Conservation (phyloP, 1,140 invertebrate species). For the Drosophila subobscura region DNA sequence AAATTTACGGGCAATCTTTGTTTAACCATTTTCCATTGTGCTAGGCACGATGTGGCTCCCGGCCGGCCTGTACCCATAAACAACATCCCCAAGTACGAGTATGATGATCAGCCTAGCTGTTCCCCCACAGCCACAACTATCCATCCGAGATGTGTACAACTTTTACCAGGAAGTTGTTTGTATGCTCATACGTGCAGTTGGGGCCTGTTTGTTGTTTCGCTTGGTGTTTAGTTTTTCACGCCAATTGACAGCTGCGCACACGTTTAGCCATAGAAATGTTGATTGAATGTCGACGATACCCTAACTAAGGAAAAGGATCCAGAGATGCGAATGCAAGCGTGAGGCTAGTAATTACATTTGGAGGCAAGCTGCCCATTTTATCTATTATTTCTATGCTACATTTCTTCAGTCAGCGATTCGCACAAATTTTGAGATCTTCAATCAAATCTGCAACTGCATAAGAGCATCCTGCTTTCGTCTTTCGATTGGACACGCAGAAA, state of each 20-base stretch:
- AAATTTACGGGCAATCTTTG: slow-evolving; percentile 44
- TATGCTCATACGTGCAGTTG: slow-evolving; percentile 19
- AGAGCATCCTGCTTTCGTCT: slow-evolving; percentile 20
- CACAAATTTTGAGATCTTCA: not conserved
- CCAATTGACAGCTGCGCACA: slow-evolving; percentile 58
- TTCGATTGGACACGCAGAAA: not conserved
- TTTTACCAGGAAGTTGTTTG: slow-evolving; percentile 76
- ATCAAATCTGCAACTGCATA: not conserved
- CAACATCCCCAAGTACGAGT: slow-evolving; percentile 44
- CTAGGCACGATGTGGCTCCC: slow-evolving; percentile 19
- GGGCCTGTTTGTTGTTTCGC: slow-evolving; percentile 30
- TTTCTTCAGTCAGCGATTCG: no score
- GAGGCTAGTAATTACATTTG: no score
- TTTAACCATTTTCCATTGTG: slow-evolving; percentile 47
- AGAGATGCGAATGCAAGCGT: not conserved
- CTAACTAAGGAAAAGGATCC: slow-evolving; percentile 16
- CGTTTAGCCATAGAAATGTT: slow-evolving; percentile 39
- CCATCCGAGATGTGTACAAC: slow-evolving; percentile 48
- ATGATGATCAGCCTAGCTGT: slow-evolving; percentile 5
- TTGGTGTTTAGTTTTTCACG: slow-evolving; percentile 47
- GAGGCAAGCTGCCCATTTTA: not conserved
- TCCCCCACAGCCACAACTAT: not conserved
- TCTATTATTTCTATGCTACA: not conserved
- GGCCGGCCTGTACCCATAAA: slow-evolving; percentile 35
- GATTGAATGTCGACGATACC: slow-evolving; percentile 35